Evolutionary conservation across 2,797 vertebrate species (phyloP), one percentile per base, ranked within the genome.

Genomic region (Nothura maculosa): DNA sequence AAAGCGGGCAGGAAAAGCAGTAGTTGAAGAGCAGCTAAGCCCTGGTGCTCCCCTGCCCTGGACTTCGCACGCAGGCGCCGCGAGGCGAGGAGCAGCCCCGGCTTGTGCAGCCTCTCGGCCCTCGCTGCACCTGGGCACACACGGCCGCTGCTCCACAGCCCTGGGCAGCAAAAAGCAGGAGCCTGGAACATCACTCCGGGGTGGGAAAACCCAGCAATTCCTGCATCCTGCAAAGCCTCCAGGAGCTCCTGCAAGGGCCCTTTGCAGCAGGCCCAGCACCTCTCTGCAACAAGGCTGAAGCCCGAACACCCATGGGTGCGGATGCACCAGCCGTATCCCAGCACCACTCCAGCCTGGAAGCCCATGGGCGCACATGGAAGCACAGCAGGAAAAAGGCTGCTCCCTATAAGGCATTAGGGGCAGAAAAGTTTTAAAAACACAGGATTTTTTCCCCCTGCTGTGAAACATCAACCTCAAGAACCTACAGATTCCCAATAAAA

Each of bases 81-180:
- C 7, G 19, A 19, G 10, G 16, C 6, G 16, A 70, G 32, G 28
- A 38, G 50, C 52, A 48, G 21, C 20, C 27, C n/a, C 38, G 11
- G 38, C 43, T 27, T 17, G 11, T 0, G 20, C 52, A 75, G 50
- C 42, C 2, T 10, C 40, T 61, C 1, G 0, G n/a, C 52, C 28
- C 10, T 54, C 17, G 9, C 54, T 12, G 20, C 54, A 55, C 20
- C 54, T 7, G 30, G 54, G 54, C 30, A n/a, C 6, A 11, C 30
- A 12, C 17, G 11, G 6, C 54, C n/a, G 54, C 54, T 55, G 54
- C 54, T 55, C 30, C 54, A 55, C 30, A 55, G 20, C 54, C 54
- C 30, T 55, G 17, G 54, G 54, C 54, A 55, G 30, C 20, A 55
- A 55, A 55, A 19, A n/a, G n/a, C 54, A 55, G 30, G 30, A n/a